Conservation (phyloP, 2,888 invertebrate genomes). For the Luffia ferchaultella region DNA sequence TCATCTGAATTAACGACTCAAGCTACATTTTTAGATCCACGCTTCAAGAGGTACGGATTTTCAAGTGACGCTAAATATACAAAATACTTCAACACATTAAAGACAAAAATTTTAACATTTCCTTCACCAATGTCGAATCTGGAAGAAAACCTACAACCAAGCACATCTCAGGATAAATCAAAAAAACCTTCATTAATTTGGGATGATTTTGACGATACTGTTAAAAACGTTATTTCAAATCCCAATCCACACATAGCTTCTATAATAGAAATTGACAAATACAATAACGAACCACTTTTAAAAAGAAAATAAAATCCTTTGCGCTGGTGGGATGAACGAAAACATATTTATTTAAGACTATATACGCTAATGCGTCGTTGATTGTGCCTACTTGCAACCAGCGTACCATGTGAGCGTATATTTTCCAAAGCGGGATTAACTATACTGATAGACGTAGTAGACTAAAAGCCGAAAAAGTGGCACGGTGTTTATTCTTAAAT, state of each 20-base stretch:
- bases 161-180: too few relatives aligned
- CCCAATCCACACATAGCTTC: too few relatives aligned
- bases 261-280: too few relatives aligned
- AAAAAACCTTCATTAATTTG: too few relatives aligned
- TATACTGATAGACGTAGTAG: background rate
- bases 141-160: too few relatives aligned
- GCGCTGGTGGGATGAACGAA: background rate
- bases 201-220: too few relatives aligned
- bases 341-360: background rate
- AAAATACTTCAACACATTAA: background rate
- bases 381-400: background rate
- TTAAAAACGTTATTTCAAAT: too few relatives aligned
- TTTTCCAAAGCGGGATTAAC: conserved; percentile 1
- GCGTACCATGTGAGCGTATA: background rate
- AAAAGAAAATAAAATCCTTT: background rate
- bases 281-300: too few relatives aligned
- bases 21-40: conserved; percentile 2
- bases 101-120: background rate
- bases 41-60: conserved; percentile 1
- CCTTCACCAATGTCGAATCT: too few relatives aligned
- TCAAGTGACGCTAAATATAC: background rate
- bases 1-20: background rate
- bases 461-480: background rate
- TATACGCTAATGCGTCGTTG: too few relatives aligned
- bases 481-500: background rate